These are phyloP conservation scores for Punctoribates punctum DNA, from an alignment of 2,888 invertebrate species.

Conservation along the genomic window DNA sequence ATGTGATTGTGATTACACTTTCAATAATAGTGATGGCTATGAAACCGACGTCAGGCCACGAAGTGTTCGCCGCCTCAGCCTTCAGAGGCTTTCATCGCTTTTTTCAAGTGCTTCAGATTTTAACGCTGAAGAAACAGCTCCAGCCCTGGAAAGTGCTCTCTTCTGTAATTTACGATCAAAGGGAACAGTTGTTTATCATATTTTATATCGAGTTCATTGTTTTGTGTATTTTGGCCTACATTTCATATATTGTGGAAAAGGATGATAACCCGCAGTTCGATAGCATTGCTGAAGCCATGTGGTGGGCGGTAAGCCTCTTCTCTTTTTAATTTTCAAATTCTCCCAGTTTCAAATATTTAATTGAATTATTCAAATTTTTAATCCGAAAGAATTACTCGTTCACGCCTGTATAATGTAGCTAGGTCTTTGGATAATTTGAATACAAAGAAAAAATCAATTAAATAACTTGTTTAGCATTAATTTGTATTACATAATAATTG, in stretches of 20 bases:
- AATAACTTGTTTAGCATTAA: too few species aligned
- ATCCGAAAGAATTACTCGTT: too few species aligned
- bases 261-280: constrained; percentile 38
- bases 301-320: constrained; percentile 38
- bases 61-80: constrained; percentile 42
- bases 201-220: constrained; percentile 39
- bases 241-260: constrained; percentile 40
- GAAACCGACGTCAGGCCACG: constrained; percentile 38
- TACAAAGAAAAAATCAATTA: too few species aligned
- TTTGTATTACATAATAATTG: too few species aligned
- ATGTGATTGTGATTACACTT: constrained; percentile 30
- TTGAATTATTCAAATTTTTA: too few species aligned
- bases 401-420: too few species aligned
- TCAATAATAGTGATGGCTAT: constrained; percentile 26
- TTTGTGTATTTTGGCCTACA: constrained; percentile 32
- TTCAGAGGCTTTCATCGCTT: constrained; percentile 42
- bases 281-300: constrained; percentile 41
- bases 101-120: constrained; percentile 36
- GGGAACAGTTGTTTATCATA: constrained; percentile 41
- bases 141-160: constrained; percentile 39
- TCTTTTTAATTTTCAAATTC: not conserved
- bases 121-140: constrained; percentile 35
- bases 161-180: constrained; percentile 40
- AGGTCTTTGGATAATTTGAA: too few species aligned
- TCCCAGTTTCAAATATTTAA: not conserved